Conservation (phyloP, 2,888 invertebrate species). For the Sesia bembeciformis region DNA sequence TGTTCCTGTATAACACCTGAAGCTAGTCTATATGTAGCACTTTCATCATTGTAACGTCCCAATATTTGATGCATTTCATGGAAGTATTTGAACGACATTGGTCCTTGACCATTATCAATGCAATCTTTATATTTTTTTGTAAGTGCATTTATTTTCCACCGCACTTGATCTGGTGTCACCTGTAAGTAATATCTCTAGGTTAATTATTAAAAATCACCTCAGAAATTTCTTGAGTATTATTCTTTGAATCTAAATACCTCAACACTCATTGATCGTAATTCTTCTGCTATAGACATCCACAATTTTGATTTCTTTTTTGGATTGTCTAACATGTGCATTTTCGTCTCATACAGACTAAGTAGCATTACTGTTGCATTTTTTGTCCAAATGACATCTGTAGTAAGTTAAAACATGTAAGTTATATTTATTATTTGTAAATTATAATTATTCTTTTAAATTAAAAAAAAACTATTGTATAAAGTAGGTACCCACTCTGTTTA, state of each 20-base stretch:
- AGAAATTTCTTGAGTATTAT: too few species aligned
- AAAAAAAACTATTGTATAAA: too few species aligned
- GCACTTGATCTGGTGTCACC: slow-evolving; percentile 51
- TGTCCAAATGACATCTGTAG: slow-evolving; percentile 46
- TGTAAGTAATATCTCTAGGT: slow-evolving; percentile 11
- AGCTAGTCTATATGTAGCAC: slow-evolving; percentile 36
- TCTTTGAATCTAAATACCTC: slow-evolving; percentile 21
- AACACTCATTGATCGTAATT: slow-evolving; percentile 38
- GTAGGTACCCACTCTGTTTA: slow-evolving; percentile 46
- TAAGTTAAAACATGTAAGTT: slow-evolving; percentile 5
- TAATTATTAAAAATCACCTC: too few species aligned
- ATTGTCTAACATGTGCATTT: slow-evolving; percentile 48
- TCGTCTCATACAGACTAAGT: slow-evolving; percentile 45
- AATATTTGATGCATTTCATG: slow-evolving; percentile 57
- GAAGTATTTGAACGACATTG: slow-evolving; percentile 40
- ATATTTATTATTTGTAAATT: neutral
- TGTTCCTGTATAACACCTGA: slow-evolving; percentile 37
- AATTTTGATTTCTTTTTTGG: slow-evolving; percentile 55
- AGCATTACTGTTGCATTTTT: slow-evolving; percentile 44
- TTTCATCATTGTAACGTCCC: slow-evolving; percentile 33
- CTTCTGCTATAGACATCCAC: slow-evolving; percentile 50
- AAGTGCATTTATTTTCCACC: slow-evolving; percentile 53
- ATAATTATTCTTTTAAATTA: too few species aligned
- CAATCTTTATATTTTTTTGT: slow-evolving; percentile 54
- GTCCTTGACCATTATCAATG: slow-evolving; percentile 40